Evolutionary conservation across 2,888 invertebrate species (phyloP).

Genomic region (Campoplex nolae): DNA sequence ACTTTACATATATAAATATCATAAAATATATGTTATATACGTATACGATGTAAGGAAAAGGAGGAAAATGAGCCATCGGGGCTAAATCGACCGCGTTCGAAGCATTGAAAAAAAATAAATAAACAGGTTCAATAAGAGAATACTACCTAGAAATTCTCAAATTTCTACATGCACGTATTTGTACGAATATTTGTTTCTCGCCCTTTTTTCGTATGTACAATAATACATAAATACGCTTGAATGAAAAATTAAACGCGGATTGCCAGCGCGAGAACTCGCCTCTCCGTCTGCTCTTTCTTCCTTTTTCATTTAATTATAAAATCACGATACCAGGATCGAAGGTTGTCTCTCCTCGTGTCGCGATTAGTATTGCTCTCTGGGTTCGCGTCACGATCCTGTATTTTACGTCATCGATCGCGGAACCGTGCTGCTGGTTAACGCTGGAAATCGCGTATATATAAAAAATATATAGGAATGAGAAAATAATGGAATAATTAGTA

Average conservation of each 20-base stretch:
- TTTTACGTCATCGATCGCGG: conserved; percentile 64
- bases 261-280: neutral
- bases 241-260: conserved; percentile 22
- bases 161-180: neutral
- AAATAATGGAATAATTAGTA: neutral
- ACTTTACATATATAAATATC: neutral
- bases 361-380: conserved; percentile 28
- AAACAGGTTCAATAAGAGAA: neutral
- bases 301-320: neutral
- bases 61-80: neutral
- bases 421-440: conserved; percentile 30
- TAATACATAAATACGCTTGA: neutral
- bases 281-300: neutral
- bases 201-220: too few relatives aligned
- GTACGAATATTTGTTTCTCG: neutral
- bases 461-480: neutral
- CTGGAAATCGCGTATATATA: too few relatives aligned
- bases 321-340: conserved; percentile 38
- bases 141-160: neutral
- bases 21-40: neutral
- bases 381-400: conserved; percentile 56
- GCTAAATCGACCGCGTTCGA: neutral
- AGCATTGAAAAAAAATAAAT: neutral
- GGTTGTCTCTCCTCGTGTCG: conserved; percentile 43
- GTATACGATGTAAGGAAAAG: too few relatives aligned